These are phyloP conservation scores for Pithys albifrons DNA, from an alignment of 2,113 vertebrate species.

Conservation along the genomic window DNA sequence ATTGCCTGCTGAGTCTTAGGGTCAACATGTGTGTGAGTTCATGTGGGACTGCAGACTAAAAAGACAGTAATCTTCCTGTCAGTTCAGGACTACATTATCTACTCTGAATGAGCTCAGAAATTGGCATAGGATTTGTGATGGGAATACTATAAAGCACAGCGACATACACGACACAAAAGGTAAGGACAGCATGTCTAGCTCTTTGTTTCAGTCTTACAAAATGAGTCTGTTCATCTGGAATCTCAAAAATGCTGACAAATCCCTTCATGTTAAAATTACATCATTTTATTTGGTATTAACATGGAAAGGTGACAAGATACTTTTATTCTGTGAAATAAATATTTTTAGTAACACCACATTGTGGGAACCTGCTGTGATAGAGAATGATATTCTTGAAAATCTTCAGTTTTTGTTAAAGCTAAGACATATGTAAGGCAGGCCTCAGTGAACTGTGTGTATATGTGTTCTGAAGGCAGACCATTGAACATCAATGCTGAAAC, in stretches of 20 bases:
- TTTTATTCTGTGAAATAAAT: background rate
- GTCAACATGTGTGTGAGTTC: background rate
- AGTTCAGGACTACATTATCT: background rate
- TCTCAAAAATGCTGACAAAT: background rate
- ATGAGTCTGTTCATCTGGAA: background rate
- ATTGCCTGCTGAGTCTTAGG: background rate
- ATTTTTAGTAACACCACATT: background rate
- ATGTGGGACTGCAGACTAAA: background rate
- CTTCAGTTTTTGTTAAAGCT: background rate
- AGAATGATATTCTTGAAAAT: background rate
- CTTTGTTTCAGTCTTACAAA: background rate
- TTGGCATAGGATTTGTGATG: background rate
- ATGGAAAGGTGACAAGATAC: background rate
- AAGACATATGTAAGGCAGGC: background rate
- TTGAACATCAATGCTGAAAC: background rate
- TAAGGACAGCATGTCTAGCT: background rate
- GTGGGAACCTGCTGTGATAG: background rate
- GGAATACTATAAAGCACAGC: background rate
- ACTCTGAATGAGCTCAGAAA: background rate
- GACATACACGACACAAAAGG: background rate
- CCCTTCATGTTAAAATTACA: background rate
- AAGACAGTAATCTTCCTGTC: background rate
- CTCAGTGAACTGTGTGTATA: background rate
- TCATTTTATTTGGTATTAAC: background rate
- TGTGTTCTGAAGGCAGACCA: background rate